These are phyloP conservation scores for Phasia obesa DNA, from an alignment of 2,888 invertebrate species.

Conservation along the genomic window DNA sequence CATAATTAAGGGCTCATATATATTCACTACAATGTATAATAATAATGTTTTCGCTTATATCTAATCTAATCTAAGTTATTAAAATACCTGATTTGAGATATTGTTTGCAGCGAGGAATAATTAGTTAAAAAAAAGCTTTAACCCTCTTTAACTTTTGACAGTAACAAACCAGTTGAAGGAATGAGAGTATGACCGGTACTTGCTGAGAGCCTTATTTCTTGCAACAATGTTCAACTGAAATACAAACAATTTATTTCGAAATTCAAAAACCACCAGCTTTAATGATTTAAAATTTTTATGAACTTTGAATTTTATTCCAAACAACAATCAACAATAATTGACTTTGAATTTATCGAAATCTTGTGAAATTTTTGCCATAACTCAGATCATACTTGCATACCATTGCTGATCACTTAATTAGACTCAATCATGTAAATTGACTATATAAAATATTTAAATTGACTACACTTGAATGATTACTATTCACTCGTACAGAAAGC, in stretches of 20 bases:
- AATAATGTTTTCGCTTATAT: too few species aligned
- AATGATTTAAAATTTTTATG: constrained; percentile 33
- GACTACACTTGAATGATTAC: constrained; percentile 65
- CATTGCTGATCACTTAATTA: constrained; percentile 69
- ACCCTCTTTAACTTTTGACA: constrained; percentile 61
- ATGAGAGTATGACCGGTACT: constrained; percentile 5
- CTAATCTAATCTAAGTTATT: neutral
- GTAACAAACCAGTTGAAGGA: constrained; percentile 18
- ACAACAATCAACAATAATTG: constrained; percentile 54
- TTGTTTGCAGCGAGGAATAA: neutral
- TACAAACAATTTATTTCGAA: constrained; percentile 25
- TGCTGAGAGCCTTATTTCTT: constrained; percentile 42
- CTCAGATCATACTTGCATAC: constrained; percentile 53
- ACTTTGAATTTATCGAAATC: constrained; percentile 54
- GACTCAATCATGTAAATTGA: constrained; percentile 70
- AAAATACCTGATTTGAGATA: neutral
- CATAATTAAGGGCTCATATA: too few species aligned
- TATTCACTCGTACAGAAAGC: constrained; percentile 37
- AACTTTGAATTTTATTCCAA: constrained; percentile 26
- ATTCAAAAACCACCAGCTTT: constrained; percentile 31
- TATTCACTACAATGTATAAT: too few species aligned
- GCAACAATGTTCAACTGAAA: constrained; percentile 36
- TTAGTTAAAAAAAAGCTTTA: neutral
- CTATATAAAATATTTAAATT: constrained; percentile 70
- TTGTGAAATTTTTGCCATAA: constrained; percentile 59